Base-by-base conservation (phyloP, 2,797 vertebrate genomes). In the Sebastes goodei region DNA sequence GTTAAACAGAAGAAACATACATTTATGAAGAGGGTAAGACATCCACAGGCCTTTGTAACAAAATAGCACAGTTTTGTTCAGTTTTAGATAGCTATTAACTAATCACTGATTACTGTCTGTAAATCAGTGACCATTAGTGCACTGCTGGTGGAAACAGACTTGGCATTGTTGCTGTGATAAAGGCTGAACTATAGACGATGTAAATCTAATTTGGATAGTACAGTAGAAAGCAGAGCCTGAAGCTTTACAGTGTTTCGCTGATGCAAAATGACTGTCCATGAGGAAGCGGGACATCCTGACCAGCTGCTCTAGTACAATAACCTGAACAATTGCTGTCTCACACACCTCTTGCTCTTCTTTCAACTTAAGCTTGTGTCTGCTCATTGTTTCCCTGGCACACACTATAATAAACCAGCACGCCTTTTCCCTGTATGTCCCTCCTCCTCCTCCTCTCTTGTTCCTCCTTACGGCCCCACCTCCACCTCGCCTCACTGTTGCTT, bases 401-500 rank as follows among this genome's bases (percentile, higher is more conserved):
- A 67, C 33, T 10, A 27, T 63, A 27, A 76, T 81, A 74, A 82
- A 73, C 27, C 79, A 60, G 65, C 86, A 78, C 56, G 59, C 77
- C 86, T 83, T 80, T 75, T 81, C 49, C 32, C 62, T 30, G 12
- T 30, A 60, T 0, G 33, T 67, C 81, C 83, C 82, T 83, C 84
- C 83, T 86, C 76, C 78, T 68, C 61, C 66, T 78, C 15, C 38
- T 68, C 55, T 65, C 57, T 62, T 68, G 23, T 33, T 74, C 60
- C 33, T 29, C 35, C 17, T 68, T 60, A 38, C 65, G 62, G 78
- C 89, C 66, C 89, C 85, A 81, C 89, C 90, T 90, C 88, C 81
- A 60, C 81, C 73, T 80, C 4, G 63, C 74, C 80, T 92, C 90
- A 90, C 85, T 74, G 71, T 78, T 87, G 73, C 86, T 89, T 14